These are phyloP conservation scores for Chalcosyrphus nemorum DNA, from an alignment of 2,888 invertebrate species.

Conservation along the genomic window DNA sequence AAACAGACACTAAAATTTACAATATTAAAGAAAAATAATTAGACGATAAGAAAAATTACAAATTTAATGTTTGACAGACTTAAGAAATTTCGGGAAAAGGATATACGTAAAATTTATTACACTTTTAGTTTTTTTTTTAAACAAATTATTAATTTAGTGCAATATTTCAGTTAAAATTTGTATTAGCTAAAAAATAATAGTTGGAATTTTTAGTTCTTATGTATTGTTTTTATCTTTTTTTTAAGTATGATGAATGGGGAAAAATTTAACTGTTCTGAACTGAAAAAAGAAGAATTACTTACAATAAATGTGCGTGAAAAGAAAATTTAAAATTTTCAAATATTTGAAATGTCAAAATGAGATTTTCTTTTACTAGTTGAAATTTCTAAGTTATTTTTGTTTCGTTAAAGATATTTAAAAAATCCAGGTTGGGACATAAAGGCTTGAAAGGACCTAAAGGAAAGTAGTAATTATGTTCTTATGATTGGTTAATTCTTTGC, in stretches of 20 bases:
- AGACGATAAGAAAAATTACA: conserved; percentile 66
- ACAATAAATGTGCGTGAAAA: conserved; percentile 20
- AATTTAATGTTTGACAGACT: conserved; percentile 74
- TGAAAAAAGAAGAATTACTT: conserved; percentile 33
- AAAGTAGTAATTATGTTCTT: neutral
- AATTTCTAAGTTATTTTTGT: conserved; percentile 14
- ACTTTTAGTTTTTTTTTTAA: conserved; percentile 36
- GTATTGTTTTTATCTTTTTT: neutral
- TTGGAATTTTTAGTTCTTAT: conserved; percentile 31
- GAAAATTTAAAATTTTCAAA: conserved; percentile 38
- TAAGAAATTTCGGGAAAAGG: conserved; percentile 77
- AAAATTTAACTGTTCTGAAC: conserved; percentile 64
- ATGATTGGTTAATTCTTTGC: neutral
- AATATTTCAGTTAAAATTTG: conserved; percentile 59
- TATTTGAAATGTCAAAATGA: conserved; percentile 24
- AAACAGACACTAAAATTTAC: conserved; percentile 52
- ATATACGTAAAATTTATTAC: conserved; percentile 71
- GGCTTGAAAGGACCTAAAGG: neutral
- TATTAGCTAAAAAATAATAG: conserved; percentile 64
- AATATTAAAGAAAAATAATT: conserved; percentile 61
- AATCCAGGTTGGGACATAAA: neutral
- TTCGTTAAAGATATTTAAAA: neutral
- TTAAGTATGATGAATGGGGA: conserved; percentile 36
- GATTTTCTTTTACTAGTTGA: conserved; percentile 41
- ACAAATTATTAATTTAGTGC: conserved; percentile 63